Percentiles rank a stretch among this genome's conserved stretches.
Conservation (phyloP, 2,797 vertebrate genomes). For the Heteromormyrus szaboi region DNA sequence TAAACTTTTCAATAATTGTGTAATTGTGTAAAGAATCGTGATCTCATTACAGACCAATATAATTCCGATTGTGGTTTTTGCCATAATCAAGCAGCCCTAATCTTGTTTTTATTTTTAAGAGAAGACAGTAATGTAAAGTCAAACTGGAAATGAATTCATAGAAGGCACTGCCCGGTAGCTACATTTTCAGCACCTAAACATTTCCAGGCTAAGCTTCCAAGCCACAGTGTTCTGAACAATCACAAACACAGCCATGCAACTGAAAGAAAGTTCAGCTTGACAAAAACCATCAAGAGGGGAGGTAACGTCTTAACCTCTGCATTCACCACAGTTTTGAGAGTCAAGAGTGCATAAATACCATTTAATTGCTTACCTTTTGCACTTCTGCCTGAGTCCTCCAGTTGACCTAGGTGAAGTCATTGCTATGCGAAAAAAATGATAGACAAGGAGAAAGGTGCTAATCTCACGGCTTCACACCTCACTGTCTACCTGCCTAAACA, state of each 20-base stretch:
- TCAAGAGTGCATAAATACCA: conserved; percentile 55
- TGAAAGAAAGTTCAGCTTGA: conserved; percentile 22
- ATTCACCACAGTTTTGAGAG: conserved; percentile 58
- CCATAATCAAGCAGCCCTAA: not conserved
- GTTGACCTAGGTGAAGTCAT: conserved; percentile 38
- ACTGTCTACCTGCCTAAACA: conserved; percentile 67
- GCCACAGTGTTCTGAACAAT: not conserved
- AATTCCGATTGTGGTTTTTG: not conserved
- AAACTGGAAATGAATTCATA: not conserved
- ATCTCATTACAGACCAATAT: not conserved
- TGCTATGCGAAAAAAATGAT: conserved; percentile 43
- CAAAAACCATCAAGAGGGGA: conserved; percentile 47
- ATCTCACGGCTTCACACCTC: conserved; percentile 58
- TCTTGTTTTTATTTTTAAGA: not conserved
- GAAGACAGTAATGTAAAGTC: not conserved
- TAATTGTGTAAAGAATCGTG: not conserved
- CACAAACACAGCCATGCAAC: not conserved
- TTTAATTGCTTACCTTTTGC: conserved; percentile 50
- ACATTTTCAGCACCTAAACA: not conserved
- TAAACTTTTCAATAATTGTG: not conserved
- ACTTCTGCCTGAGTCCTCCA: conserved; percentile 54
- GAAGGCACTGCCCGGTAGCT: not conserved
- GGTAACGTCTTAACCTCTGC: conserved; percentile 46
- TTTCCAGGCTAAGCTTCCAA: not conserved
- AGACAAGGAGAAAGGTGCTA: conserved; percentile 43